These are phyloP conservation scores for Yponomeuta cagnagella DNA, from an alignment of 2,888 invertebrate species.

Conservation along the genomic window DNA sequence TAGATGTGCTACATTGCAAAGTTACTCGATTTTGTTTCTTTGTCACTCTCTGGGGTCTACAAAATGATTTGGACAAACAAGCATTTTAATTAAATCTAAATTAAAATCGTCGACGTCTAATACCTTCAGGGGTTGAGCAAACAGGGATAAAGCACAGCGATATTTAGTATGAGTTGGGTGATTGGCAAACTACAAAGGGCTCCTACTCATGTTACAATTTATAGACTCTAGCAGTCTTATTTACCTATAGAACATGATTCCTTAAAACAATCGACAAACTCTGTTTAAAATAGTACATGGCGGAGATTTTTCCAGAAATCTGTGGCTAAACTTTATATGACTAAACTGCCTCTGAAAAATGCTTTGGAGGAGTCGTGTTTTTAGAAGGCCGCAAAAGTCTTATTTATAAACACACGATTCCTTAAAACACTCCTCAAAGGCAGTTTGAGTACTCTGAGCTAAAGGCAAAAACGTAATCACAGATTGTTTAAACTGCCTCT, in stretches of 20 bases:
- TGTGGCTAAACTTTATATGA: no score
- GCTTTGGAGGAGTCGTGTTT: no score
- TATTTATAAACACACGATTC: no score
- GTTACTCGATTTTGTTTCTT: not conserved
- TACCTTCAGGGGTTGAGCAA: conserved; percentile 10
- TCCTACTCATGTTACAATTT: not conserved
- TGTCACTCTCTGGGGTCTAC: not conserved
- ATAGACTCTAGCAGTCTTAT: not conserved
- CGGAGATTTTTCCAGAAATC: no score
- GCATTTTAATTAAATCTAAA: conserved; percentile 23
- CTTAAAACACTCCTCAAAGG: no score
- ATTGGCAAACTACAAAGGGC: not conserved
- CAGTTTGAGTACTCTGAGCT: no score
- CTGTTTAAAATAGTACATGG: no score
- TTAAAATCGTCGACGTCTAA: conserved; percentile 29
- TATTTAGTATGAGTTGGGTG: conserved; percentile 12
- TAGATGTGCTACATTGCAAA: no score
- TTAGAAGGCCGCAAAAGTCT: no score
- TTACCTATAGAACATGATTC: not conserved
- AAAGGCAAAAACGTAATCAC: no score
- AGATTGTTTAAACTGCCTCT: no score
- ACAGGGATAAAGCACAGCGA: conserved; percentile 15
- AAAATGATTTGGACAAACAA: not conserved
- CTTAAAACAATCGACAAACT: not conserved
- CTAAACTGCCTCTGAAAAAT: no score